Evolutionary conservation across 2,113 vertebrate species (phyloP).

Genomic region (Urocolius indicus): DNA sequence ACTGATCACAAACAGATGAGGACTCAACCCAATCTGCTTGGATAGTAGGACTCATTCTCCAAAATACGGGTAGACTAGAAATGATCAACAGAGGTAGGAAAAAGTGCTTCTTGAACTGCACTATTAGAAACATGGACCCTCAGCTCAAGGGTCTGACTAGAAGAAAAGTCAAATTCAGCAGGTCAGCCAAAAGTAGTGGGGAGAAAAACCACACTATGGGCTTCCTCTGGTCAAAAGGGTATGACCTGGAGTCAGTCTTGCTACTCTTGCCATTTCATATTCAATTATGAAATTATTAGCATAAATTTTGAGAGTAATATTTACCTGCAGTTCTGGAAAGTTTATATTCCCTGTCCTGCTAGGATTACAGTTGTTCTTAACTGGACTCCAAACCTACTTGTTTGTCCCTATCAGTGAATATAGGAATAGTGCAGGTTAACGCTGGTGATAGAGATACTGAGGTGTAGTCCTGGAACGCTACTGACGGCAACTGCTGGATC

Average conservation of each 20-base stretch:
- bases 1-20: background rate
- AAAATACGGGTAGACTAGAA: background rate
- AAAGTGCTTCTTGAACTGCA: background rate
- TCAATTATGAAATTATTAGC: background rate
- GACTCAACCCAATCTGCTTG: background rate
- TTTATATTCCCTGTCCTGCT: background rate
- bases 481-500: background rate
- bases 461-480: background rate
- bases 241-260: background rate
- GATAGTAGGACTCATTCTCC: background rate
- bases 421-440: background rate
- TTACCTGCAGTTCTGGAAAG: background rate
- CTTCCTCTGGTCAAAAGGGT: background rate
- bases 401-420: background rate
- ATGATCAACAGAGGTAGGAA: background rate
- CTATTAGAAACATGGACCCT: background rate
- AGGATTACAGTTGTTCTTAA: background rate
- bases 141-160: background rate
- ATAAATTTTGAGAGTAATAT: background rate
- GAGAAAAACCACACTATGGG: background rate
- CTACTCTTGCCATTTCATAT: background rate
- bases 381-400: background rate
- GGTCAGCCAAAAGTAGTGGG: background rate
- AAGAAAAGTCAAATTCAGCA: background rate
- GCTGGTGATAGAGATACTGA: background rate